A percentile compares a stretch with the other conserved stretches of the same genome.
Evolutionary conservation across 2,888 invertebrate genomes (phyloP).

Genomic region (Conistra vaccinii): DNA sequence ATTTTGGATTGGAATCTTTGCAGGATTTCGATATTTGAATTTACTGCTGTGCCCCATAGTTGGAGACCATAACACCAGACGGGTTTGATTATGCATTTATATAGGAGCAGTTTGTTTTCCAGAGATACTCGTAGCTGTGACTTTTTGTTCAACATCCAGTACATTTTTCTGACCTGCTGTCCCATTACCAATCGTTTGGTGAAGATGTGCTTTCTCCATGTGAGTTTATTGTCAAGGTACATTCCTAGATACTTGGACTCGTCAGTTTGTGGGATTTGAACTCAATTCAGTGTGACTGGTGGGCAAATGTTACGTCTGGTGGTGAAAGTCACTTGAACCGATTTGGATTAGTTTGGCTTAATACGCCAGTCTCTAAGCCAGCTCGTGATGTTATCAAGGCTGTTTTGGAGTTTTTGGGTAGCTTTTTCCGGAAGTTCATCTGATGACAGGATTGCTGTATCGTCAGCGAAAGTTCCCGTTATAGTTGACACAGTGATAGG

Average conservation of each 20-base stretch:
- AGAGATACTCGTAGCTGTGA: not conserved
- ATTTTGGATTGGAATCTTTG: not conserved
- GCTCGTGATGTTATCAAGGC: too few relatives aligned
- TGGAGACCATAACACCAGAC: not conserved
- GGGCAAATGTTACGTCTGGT: too few relatives aligned
- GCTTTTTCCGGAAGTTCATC: too few relatives aligned
- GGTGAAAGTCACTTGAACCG: too few relatives aligned
- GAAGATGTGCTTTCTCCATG: not conserved
- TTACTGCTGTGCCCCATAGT: too few relatives aligned
- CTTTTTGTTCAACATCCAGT: not conserved
- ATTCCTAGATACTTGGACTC: not conserved
- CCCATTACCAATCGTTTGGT: not conserved
- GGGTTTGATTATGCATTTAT: not conserved
- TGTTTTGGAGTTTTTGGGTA: too few relatives aligned
- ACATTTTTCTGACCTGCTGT: constrained; percentile 3
- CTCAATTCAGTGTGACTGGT: not conserved
- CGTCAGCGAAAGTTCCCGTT: too few relatives aligned
- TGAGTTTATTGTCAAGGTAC: not conserved
- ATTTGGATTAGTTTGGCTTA: too few relatives aligned
- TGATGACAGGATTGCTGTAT: too few relatives aligned
- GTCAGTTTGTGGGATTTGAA: not conserved
- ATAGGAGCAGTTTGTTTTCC: not conserved
- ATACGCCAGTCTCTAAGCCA: too few relatives aligned
- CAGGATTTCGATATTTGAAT: not conserved
- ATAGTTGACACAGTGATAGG: too few relatives aligned